These are phyloP conservation scores for Semnornis frantzii DNA, from an alignment of 2,113 vertebrate genomes.

Conservation along the genomic window DNA sequence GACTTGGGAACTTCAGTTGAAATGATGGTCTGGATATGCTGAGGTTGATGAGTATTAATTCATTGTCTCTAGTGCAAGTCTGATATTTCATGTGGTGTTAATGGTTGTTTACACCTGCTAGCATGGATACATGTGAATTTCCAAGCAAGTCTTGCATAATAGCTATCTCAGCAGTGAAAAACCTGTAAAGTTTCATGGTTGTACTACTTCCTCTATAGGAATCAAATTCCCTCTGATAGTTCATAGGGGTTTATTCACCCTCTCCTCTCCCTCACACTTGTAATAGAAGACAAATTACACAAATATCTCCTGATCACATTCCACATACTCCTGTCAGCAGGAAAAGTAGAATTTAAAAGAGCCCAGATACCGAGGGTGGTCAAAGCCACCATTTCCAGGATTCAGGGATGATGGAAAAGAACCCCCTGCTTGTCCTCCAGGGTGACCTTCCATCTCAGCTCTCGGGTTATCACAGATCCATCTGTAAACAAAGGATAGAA, in stretches of 20 bases:
- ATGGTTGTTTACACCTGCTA: not conserved
- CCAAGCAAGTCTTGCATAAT: not conserved
- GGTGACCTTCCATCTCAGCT: conserved; percentile 66
- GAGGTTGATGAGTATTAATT: not conserved
- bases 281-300: conserved; percentile 41
- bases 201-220: not conserved
- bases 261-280: not conserved
- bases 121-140: not conserved
- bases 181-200: not conserved
- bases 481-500: conserved; percentile 78
- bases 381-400: conserved; percentile 20
- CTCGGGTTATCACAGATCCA: conserved; percentile 67
- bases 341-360: conserved; percentile 39
- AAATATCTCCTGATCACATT: conserved; percentile 50
- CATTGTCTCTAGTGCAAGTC: not conserved
- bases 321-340: conserved; percentile 51
- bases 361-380: conserved; percentile 40
- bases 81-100: not conserved
- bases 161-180: not conserved
- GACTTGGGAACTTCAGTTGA: not conserved
- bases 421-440: conserved; percentile 59
- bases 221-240: not conserved
- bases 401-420: conserved; percentile 68
- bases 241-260: not conserved
- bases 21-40: not conserved